phyloP scores from a whole-genome alignment of 1,140 invertebrate genomes.

The Neodiprion virginianus region DNA sequence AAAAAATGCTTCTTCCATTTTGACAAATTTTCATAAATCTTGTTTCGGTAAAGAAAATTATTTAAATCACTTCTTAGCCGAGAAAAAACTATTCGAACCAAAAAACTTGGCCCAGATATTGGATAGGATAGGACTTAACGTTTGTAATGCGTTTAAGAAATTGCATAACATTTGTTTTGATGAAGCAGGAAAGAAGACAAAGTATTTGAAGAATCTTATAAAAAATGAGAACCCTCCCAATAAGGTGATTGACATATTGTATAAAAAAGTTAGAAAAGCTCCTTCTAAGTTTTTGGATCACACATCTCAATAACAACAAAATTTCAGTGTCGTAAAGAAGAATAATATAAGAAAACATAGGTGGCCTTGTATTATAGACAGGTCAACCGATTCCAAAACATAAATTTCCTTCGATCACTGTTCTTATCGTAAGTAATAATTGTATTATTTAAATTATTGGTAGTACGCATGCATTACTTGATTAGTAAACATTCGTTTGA shows the following conservation, averaged over 20 bases:
- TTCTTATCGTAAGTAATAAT: too few relatives aligned
- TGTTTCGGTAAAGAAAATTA: conserved; percentile 40
- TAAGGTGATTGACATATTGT: neutral
- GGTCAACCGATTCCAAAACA: too few relatives aligned
- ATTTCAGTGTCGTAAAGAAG: too few relatives aligned
- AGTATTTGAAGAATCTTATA: conserved; percentile 43
- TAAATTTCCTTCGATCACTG: too few relatives aligned
- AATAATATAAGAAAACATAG: too few relatives aligned
- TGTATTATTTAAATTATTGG: too few relatives aligned
- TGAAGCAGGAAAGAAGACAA: conserved; percentile 38
- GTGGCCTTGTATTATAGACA: too few relatives aligned
- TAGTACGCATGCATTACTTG: too few relatives aligned
- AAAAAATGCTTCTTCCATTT: conserved; percentile 41
- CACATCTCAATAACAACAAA: too few relatives aligned
- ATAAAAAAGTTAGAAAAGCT: neutral
- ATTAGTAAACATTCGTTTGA: too few relatives aligned
- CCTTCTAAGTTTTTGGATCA: too few relatives aligned
- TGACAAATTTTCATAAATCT: conserved; percentile 42
- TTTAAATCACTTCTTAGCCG: conserved; percentile 33
- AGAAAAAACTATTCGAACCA: conserved; percentile 35
- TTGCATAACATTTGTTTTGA: conserved; percentile 47
- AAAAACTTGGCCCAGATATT: conserved; percentile 38
- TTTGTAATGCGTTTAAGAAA: conserved; percentile 40
- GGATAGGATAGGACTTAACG: conserved; percentile 33
- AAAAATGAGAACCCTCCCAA: conserved; percentile 24